Percentiles rank a stretch among this genome's conserved stretches.
phyloP scores from a whole-genome alignment of 2,797 vertebrate genomes.

The Zalophus californianus region DNA sequence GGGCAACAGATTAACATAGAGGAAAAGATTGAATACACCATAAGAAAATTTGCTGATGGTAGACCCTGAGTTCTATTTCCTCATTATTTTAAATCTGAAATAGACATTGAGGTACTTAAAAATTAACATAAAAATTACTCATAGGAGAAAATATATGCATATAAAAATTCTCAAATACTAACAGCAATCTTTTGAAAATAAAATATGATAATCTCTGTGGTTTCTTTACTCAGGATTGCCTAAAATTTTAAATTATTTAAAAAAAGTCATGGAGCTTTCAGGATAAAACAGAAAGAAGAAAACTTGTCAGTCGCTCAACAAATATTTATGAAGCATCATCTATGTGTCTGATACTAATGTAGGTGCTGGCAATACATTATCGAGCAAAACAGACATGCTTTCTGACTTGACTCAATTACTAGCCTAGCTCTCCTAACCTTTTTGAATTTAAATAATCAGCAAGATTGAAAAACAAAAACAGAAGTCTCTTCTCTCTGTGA shows the following conservation, averaged over 20 bases:
- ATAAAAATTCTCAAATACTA: neutral
- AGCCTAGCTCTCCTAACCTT: neutral
- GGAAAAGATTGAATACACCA: neutral
- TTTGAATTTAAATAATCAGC: neutral
- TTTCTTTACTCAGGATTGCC: neutral
- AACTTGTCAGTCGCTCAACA: neutral
- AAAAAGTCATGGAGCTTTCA: neutral
- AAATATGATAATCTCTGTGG: neutral
- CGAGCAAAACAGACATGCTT: neutral
- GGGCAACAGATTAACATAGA: neutral
- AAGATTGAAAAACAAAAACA: neutral
- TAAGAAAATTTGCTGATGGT: neutral
- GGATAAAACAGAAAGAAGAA: neutral
- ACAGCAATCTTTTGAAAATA: neutral
- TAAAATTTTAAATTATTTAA: neutral
- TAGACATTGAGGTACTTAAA: neutral
- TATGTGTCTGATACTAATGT: neutral
- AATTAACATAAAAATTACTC: neutral
- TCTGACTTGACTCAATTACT: neutral
- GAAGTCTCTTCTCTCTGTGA: neutral
- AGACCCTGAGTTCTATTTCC: neutral
- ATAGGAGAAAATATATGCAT: neutral
- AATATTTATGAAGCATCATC: neutral
- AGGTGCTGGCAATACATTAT: neutral
- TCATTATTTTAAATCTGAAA: constrained; percentile 3